Percentiles rank a stretch among this genome's conserved stretches.
These are phyloP conservation scores for Drosophila neocordata DNA, from an alignment of 1,140 invertebrate species.

Conservation along the genomic window DNA sequence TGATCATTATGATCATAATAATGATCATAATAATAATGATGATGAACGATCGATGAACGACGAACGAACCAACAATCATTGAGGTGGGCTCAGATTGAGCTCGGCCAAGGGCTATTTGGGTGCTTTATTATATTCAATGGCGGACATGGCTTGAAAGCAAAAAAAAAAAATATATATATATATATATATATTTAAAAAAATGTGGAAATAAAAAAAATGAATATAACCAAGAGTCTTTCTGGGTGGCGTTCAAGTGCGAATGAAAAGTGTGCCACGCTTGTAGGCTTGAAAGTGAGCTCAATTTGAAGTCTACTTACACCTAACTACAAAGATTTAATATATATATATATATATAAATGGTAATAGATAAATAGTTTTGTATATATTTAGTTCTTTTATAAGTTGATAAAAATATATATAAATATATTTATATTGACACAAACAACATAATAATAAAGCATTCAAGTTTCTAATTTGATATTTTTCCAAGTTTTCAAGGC, in stretches of 20 bases:
- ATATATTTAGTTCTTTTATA: too few relatives aligned
- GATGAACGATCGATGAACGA: constrained; percentile 3
- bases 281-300: constrained; percentile 61
- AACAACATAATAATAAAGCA: too few relatives aligned
- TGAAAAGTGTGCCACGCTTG: constrained; percentile 69
- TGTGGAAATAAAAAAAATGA: too few relatives aligned
- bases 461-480: too few relatives aligned
- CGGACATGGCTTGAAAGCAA: constrained; percentile 53
- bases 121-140: constrained; percentile 59
- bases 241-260: constrained; percentile 53
- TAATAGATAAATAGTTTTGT: too few relatives aligned
- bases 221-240: constrained; percentile 19
- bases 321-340: not conserved
- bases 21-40: not conserved
- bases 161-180: constrained; percentile 10
- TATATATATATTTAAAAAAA: constrained; percentile 9
- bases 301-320: constrained; percentile 29
- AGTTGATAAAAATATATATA: too few relatives aligned
- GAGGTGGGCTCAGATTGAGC: constrained; percentile 55
- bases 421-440: too few relatives aligned
- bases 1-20: constrained; percentile 2
- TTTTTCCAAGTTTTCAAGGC: too few relatives aligned
- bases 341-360: not conserved
- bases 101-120: constrained; percentile 35
- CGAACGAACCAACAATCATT: constrained; percentile 15